These are phyloP conservation scores for Clupea harengus DNA, from an alignment of 2,113 vertebrate species.

Conservation along the genomic window DNA sequence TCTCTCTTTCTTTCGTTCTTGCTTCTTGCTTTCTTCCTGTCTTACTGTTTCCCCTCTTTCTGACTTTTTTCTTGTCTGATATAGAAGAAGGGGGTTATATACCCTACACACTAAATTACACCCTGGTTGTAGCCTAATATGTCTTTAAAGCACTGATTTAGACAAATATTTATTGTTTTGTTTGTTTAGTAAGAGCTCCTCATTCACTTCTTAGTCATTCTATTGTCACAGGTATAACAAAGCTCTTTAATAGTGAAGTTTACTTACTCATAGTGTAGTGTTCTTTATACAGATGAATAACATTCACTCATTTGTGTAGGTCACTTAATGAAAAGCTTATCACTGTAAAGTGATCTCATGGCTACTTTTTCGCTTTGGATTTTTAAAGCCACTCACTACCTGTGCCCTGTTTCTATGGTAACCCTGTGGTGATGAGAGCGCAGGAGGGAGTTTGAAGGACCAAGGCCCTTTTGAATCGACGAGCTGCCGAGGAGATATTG, in stretches of 20 bases:
- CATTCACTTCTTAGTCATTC: not conserved
- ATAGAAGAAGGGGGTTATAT: too few relatives aligned
- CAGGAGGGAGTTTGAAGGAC: constrained; percentile 40
- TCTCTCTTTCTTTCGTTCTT: not conserved
- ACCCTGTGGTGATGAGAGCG: constrained; percentile 24
- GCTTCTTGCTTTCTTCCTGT: not conserved
- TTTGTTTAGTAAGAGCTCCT: not conserved
- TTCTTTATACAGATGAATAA: not conserved
- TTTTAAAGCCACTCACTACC: constrained; percentile 26
- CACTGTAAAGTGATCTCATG: not conserved
- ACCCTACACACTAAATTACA: not conserved
- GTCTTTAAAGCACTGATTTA: not conserved
- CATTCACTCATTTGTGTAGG: not conserved
- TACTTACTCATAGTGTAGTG: not conserved
- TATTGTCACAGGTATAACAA: not conserved
- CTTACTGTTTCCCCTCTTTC: not conserved
- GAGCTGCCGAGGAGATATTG: constrained; percentile 21
- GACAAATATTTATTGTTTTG: not conserved
- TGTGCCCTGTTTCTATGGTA: constrained; percentile 46
- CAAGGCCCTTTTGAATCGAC: constrained; percentile 42
- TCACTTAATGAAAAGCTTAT: not conserved
- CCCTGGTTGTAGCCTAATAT: not conserved
- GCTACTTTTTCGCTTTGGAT: not conserved
- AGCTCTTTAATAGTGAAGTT: not conserved
- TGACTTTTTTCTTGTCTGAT: not conserved